Conservation (phyloP, 2,113 vertebrate species). For the Alligator sinensis region DNA sequence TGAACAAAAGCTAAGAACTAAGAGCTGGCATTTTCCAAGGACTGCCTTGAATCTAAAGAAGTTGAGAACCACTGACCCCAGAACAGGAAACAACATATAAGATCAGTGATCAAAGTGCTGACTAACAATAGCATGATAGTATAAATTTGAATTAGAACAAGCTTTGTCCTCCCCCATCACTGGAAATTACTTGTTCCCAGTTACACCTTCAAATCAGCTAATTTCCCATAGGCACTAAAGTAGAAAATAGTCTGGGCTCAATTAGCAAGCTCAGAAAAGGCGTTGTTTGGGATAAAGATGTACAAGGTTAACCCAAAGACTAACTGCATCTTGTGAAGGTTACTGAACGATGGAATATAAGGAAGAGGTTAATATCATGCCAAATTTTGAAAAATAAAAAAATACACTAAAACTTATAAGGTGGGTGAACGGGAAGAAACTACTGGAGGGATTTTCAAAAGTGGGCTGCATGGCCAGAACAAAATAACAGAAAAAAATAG, state of each 20-base stretch:
- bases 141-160: not conserved
- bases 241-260: not conserved
- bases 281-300: not conserved
- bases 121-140: not conserved
- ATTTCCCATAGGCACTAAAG: not conserved
- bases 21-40: no score
- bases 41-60: no score
- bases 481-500: no score
- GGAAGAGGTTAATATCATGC: not conserved
- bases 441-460: not conserved
- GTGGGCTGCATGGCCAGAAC: no score
- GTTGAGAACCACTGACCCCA: no score
- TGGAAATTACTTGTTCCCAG: not conserved
- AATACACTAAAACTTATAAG: no score
- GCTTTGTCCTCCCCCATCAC: not conserved
- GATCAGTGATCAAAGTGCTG: no score
- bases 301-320: not conserved
- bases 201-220: not conserved
- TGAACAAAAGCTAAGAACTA: no score
- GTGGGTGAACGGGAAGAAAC: not conserved
- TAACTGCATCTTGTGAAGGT: not conserved
- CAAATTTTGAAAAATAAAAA: not conserved
- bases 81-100: no score
- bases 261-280: not conserved
- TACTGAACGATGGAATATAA: not conserved